These are phyloP conservation scores for Xanthia icteritia DNA, from an alignment of 2,888 invertebrate genomes.

Conservation along the genomic window DNA sequence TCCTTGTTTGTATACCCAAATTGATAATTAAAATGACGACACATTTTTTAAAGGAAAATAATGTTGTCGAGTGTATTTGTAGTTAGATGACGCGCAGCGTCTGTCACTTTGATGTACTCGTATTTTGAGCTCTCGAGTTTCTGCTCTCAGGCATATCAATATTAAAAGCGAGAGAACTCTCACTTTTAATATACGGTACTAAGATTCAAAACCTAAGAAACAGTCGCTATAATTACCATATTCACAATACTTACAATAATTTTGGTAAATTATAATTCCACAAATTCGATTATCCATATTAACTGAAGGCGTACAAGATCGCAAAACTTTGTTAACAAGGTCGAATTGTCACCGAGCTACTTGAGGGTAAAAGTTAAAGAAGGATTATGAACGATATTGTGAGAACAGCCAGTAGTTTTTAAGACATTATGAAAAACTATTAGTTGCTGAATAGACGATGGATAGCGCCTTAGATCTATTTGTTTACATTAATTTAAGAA, in stretches of 20 bases:
- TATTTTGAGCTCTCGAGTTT: neutral
- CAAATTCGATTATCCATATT: constrained; percentile 53
- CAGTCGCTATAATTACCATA: neutral
- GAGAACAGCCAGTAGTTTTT: neutral
- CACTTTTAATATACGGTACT: no score
- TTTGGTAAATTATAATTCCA: constrained; percentile 18
- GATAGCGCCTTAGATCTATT: neutral
- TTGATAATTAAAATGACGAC: neutral
- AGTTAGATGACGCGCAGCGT: neutral
- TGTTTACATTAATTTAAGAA: neutral
- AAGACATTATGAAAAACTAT: neutral
- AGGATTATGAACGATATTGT: constrained; percentile 3
- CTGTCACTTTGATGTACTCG: neutral
- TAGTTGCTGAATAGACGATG: no score
- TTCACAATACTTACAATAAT: neutral
- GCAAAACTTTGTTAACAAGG: constrained; percentile 33
- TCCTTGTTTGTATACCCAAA: neutral
- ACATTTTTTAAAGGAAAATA: neutral
- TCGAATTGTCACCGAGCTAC: constrained; percentile 11
- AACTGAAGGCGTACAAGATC: constrained; percentile 54
- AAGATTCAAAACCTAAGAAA: neutral
- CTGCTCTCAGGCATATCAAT: neutral
- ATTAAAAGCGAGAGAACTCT: neutral
- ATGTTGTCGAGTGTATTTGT: neutral
- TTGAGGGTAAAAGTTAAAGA: neutral